A percentile compares a stretch with the other conserved stretches of the same genome.
Conservation (phyloP, 2,888 invertebrate species). For the Caenorhabditis sp. region DNA sequence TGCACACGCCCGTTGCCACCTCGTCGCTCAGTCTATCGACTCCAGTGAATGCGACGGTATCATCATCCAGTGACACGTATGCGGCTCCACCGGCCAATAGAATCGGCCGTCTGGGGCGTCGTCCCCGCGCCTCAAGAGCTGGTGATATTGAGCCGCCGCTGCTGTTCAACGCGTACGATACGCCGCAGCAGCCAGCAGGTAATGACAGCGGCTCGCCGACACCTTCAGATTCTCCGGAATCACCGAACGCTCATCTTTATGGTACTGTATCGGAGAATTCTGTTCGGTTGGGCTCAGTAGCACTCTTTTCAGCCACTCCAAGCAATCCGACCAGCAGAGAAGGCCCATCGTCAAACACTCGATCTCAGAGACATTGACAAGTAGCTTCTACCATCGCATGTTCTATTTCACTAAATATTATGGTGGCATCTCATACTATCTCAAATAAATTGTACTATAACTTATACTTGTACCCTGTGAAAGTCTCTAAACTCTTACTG, state of each 20-base stretch:
- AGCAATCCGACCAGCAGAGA: not conserved
- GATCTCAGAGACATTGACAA: conserved; percentile 43
- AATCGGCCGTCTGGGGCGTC: conserved; percentile 14
- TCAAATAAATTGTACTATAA: not conserved
- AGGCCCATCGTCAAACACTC: conserved; percentile 43
- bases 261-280: conserved; percentile 7
- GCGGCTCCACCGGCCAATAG: conserved; percentile 1
- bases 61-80: not conserved
- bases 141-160: conserved; percentile 1
- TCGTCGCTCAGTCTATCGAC: conserved; percentile 32
- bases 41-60: conserved; percentile 2
- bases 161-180: conserved; percentile 28
- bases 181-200: conserved; percentile 27
- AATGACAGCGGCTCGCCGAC: conserved; percentile 6
- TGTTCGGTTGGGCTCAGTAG: not conserved
- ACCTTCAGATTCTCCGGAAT: conserved; percentile 46
- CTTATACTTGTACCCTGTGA: too few relatives aligned
- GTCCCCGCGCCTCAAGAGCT: conserved; percentile 5
- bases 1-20: conserved; percentile 15
- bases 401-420: not conserved
- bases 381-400: not conserved
- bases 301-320: conserved; percentile 36
- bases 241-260: conserved; percentile 47
- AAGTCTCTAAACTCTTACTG: too few relatives aligned
- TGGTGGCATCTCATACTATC: too few relatives aligned